Base-by-base conservation (phyloP, 1,140 invertebrate genomes). In the Drosophila persimilis region DNA sequence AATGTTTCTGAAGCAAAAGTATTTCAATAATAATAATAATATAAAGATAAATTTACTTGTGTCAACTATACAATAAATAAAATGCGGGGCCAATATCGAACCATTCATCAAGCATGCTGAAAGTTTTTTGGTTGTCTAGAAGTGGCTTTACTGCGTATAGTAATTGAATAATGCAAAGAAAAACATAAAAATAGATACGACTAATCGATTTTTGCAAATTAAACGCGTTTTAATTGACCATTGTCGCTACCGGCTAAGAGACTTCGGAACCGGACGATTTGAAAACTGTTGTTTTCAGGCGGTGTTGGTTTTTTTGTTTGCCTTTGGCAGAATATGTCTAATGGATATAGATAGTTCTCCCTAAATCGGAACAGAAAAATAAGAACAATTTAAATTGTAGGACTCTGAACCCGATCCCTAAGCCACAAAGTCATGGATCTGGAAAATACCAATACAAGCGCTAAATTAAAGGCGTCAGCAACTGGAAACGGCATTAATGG, bases 391-490 rank as follows among this genome's bases (percentile, higher is more conserved):
- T 39, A 39, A 39, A 39, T 39, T 39, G 35, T 39, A 39, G 35
- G 35, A 39, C 11, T 39, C 35, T 39, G 35, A 39, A 39, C 35
- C 35, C 11, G 35, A 39, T 39, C 35, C 35, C 46, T 58, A 71
- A 64, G 45, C 45, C 55, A 56, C 47, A 43, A 47, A 52, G 17
- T 45, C 24, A 63, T 70, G 66, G 80, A 77, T 44, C 77, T 85
- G 80, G 80, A 84, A 44, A 72, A 44, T 31, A 62, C 35, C 52
- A 73, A 57, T n/a, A 58, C 64, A 39, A 79, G 54, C 44, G 54
- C 51, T 66, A 57, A 65, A 65, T 65, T 63, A 44, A 65, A 65
- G 59, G 51, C 60, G 62, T 65, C 75, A 56, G 46, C 66, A 43
- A 52, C 69, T 35, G 69, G 24, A 46, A 44, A 43, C 50, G 51